Conservation (phyloP, 1,140 invertebrate species). For the Brachionus koreanus region DNA sequence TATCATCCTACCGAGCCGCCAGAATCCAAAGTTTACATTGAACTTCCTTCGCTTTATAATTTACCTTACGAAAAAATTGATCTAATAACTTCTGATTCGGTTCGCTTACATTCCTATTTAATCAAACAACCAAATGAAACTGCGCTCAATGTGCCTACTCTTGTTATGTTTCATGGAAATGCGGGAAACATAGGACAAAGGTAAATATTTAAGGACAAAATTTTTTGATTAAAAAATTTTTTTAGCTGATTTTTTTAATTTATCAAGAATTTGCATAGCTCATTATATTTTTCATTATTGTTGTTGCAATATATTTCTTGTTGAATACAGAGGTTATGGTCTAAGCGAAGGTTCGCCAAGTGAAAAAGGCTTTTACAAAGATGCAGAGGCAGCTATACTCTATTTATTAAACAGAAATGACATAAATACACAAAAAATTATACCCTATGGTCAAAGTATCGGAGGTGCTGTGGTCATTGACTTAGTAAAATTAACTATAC, state of each 20-base stretch:
- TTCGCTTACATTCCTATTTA: constrained; percentile 24
- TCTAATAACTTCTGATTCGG: neutral
- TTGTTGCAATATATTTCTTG: constrained; percentile 77
- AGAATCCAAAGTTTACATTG: constrained; percentile 78
- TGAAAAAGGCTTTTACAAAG: constrained; percentile 76
- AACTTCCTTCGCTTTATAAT: constrained; percentile 74
- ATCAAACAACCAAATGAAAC: neutral
- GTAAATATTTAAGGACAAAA: neutral
- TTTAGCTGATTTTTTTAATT: constrained; percentile 68
- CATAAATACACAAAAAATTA: constrained; percentile 74
- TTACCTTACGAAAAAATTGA: constrained; percentile 77
- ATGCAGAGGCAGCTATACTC: constrained; percentile 79
- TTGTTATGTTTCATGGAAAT: constrained; percentile 42
- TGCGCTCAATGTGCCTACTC: neutral
- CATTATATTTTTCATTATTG: constrained; percentile 73
- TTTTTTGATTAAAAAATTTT: neutral
- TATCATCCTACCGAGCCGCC: constrained; percentile 82
- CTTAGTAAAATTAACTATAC: constrained; percentile 65
- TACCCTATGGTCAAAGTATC: constrained; percentile 86
- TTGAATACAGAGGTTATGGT: constrained; percentile 90
- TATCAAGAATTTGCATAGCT: constrained; percentile 77
- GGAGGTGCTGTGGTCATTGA: constrained; percentile 82
- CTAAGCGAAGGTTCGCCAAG: constrained; percentile 80
- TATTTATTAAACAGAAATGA: constrained; percentile 74
- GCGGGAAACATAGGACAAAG: constrained; percentile 35